phyloP scores from a whole-genome alignment of 2,888 invertebrate species.

The Rugalucina vietnamica region DNA sequence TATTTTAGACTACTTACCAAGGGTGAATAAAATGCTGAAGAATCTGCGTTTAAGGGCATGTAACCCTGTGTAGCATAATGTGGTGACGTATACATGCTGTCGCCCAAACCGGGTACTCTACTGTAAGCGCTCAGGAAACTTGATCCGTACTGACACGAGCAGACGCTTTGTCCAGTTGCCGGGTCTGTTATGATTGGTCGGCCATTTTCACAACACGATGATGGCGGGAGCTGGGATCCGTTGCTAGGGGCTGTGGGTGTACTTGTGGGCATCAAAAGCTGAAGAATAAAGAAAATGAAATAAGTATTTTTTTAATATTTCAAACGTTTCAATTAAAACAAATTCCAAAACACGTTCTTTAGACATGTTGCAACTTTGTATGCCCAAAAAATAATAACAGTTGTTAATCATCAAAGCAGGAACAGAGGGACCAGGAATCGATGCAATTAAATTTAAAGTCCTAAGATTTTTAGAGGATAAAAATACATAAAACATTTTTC shows the following conservation, averaged over 20 bases:
- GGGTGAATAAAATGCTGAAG: constrained; percentile 97
- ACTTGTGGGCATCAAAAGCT: constrained; percentile 61
- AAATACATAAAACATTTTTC: too few relatives aligned
- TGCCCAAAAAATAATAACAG: not conserved
- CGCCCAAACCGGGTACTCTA: constrained; percentile 86
- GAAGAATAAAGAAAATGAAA: constrained; percentile 18
- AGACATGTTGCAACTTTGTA: not conserved
- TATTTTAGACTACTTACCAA: too few relatives aligned
- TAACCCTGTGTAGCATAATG: constrained; percentile 82
- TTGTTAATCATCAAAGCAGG: not conserved
- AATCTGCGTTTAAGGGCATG: constrained; percentile 84
- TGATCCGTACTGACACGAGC: constrained; percentile 89
- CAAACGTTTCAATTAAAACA: too few relatives aligned
- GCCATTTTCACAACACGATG: constrained; percentile 94
- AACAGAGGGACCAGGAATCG: too few relatives aligned
- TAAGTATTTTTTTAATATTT: too few relatives aligned
- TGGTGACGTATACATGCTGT: constrained; percentile 79
- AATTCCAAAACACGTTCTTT: not conserved
- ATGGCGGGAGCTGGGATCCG: constrained; percentile 48
- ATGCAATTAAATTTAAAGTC: too few relatives aligned
- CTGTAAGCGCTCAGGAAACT: constrained; percentile 88
- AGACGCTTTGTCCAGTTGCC: constrained; percentile 81
- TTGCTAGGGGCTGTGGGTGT: not conserved
- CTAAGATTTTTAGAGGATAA: too few relatives aligned
- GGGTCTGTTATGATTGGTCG: constrained; percentile 85